These are phyloP conservation scores for Sclerodermus sp. DNA, from an alignment of 2,888 invertebrate genomes.

Conservation along the genomic window DNA sequence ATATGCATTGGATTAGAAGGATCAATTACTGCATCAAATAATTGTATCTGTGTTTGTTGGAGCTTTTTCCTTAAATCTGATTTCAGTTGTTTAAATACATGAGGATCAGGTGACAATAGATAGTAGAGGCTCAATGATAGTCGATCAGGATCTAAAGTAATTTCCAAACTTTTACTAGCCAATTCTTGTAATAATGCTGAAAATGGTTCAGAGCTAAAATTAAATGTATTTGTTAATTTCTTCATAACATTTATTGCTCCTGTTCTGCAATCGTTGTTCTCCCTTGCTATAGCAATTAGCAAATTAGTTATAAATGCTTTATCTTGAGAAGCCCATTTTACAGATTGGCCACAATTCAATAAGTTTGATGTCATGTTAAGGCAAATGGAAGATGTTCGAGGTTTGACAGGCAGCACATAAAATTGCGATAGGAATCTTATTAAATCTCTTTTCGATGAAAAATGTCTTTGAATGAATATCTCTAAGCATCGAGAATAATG, in stretches of 20 bases:
- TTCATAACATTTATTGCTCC: slow-evolving; percentile 62
- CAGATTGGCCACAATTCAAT: slow-evolving; percentile 44
- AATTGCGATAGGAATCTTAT: slow-evolving; percentile 46
- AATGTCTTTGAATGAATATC: slow-evolving; percentile 51
- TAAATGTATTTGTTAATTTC: slow-evolving; percentile 55
- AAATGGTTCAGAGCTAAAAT: slow-evolving; percentile 43
- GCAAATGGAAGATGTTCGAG: slow-evolving; percentile 43
- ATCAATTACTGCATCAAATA: slow-evolving; percentile 52
- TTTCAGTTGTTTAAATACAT: slow-evolving; percentile 47
- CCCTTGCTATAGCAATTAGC: slow-evolving; percentile 64
- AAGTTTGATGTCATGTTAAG: slow-evolving; percentile 51
- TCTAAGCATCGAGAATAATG: slow-evolving; percentile 50
- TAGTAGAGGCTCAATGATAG: slow-evolving; percentile 66
- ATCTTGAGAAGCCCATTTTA: slow-evolving; percentile 46
- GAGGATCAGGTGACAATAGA: slow-evolving; percentile 62
- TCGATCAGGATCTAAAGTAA: slow-evolving; percentile 70
- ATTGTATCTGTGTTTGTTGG: slow-evolving; percentile 29
- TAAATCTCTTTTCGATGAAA: slow-evolving; percentile 37
- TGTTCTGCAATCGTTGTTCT: slow-evolving; percentile 62
- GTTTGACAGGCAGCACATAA: slow-evolving; percentile 41
- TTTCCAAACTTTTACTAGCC: slow-evolving; percentile 62
- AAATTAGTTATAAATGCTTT: slow-evolving; percentile 58
- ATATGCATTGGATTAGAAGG: slow-evolving; percentile 58
- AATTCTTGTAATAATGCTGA: slow-evolving; percentile 58
- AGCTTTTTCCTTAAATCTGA: slow-evolving; percentile 29